Evolutionary conservation across 2,113 vertebrate genomes (phyloP).

Genomic region (Cottus gobio): DNA sequence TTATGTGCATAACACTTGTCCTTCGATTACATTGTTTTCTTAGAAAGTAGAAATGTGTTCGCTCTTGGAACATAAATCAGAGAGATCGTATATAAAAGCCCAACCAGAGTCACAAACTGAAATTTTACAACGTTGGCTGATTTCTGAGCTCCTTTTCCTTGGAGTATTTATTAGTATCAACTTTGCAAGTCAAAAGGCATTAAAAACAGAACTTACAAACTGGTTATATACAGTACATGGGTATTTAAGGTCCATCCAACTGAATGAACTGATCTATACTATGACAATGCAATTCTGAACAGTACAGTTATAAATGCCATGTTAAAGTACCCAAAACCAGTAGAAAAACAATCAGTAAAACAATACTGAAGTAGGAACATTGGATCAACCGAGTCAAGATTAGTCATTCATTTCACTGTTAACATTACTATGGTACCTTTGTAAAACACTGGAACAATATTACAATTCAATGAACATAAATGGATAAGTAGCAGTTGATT

Average conservation of each 20-base stretch:
- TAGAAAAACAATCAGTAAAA: constrained; percentile 6
- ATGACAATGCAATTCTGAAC: not conserved
- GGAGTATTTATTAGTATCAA: constrained; percentile 51
- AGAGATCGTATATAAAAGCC: not conserved
- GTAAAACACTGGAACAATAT: not conserved
- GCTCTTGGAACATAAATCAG: not conserved
- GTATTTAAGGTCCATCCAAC: not conserved
- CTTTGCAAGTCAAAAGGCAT: not conserved
- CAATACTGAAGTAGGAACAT: constrained; percentile 4
- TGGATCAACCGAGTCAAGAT: constrained; percentile 15
- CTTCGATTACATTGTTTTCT: not conserved
- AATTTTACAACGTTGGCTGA: constrained; percentile 15
- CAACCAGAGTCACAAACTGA: not conserved
- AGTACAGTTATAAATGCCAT: constrained; percentile 10
- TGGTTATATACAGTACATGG: not conserved
- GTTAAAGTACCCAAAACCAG: not conserved
- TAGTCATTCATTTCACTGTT: constrained; percentile 26
- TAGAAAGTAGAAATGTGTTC: not conserved
- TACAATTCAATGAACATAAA: not conserved
- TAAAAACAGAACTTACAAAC: constrained; percentile 10
- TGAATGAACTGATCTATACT: not conserved
- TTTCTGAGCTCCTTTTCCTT: constrained; percentile 19
- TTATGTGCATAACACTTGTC: not conserved
- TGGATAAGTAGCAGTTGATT: not conserved
- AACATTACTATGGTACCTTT: not conserved